Evolutionary conservation across 2,113 vertebrate species (phyloP), one percentile per base, ranked within the genome.

Genomic region (Peromyscus polionotus): DNA sequence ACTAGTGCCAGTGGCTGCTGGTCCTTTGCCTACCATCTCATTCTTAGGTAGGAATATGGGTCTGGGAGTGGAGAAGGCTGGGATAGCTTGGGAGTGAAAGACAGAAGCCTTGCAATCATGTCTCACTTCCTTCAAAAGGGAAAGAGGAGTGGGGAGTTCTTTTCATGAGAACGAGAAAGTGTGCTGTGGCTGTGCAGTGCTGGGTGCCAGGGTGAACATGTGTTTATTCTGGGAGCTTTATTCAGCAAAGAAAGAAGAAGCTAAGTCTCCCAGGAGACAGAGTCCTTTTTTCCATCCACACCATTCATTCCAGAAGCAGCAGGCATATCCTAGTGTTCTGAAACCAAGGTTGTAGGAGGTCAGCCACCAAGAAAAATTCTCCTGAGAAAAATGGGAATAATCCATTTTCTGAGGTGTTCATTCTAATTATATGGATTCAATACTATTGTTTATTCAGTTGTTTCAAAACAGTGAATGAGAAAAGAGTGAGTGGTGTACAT

Each of bases 111-210:
- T 16, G 42, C 31, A 86, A 77, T 17, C 1, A 89, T 51, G 26
- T 97, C 96, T 97, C 77, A 97, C 97, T 97, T 97, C 77, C 85
- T 96, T 97, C 90, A 97, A 36, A 36, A 83, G 76, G 88, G 54
- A 88, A 65, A 57, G 0, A 0, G 19, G 65, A 72, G 88, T 0
- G 65, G 80, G 33, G 95, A 95, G 33, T n/a, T 17, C 95, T 88
- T 84, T 86, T 94, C 89, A 36, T 85, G 84, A 75, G 91, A 86
- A 91, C 65, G 93, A 86, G 93, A 67, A 96, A 81, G 39, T 86
- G 4, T 85, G 90, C 81, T 94, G n/a, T 91, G 95, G 42, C 70
- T 94, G 70, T 24, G 36, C 2, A 0, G 0, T 63, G 13, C 5
- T 86, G 0, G 0, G 0, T 68, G n/a, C 14, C 0, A 1, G 42